Conservation (phyloP, 2,113 vertebrate genomes). For the Larimichthys polyactis region DNA sequence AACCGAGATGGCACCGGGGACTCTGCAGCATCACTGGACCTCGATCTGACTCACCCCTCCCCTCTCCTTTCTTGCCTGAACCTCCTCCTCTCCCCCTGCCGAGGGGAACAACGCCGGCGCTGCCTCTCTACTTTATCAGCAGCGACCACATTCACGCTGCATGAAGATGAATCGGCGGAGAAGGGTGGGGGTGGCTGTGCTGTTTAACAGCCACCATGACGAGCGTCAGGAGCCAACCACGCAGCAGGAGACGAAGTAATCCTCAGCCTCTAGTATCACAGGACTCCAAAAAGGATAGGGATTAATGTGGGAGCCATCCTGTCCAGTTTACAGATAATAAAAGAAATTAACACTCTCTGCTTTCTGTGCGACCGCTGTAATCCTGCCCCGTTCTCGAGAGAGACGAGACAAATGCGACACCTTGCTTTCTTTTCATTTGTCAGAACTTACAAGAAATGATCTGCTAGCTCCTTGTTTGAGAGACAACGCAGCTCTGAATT, state of each 20-base stretch:
- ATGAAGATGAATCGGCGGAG: conserved; percentile 38
- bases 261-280: conserved; percentile 40
- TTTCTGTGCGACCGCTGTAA: conserved; percentile 13
- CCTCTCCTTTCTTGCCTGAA: neutral
- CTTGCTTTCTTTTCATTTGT: conserved; percentile 3
- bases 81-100: neutral
- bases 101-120: neutral
- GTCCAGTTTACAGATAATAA: conserved; percentile 7
- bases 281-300: conserved; percentile 29
- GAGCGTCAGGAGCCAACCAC: conserved; percentile 3
- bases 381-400: conserved; percentile 17
- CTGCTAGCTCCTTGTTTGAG: neutral
- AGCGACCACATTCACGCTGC: conserved; percentile 40
- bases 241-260: conserved; percentile 53
- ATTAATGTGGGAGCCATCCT: conserved; percentile 28
- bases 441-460: neutral
- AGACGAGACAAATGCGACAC: neutral
- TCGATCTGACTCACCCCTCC: neutral
- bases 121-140: conserved; percentile 57
- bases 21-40: neutral
- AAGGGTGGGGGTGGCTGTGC: neutral
- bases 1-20: neutral
- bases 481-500: neutral
- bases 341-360: conserved; percentile 17
- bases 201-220: neutral